These are phyloP conservation scores for Myotis lucifugus DNA, from an alignment of 2,113 vertebrate genomes.

Conservation along the genomic window DNA sequence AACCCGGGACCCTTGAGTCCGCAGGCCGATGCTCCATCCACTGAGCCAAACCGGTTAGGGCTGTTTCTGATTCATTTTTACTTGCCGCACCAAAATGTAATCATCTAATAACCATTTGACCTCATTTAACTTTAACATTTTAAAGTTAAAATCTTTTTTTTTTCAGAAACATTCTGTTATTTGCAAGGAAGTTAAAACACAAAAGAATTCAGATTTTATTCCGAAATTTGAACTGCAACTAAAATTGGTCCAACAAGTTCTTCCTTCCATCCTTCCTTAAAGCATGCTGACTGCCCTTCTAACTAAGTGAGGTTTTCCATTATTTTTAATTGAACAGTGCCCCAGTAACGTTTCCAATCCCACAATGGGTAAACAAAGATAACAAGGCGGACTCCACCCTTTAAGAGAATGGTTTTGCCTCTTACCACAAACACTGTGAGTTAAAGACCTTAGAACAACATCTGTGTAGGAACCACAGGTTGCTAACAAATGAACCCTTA, in stretches of 20 bases:
- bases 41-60: too few species aligned
- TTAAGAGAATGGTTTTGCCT: slow-evolving; percentile 33
- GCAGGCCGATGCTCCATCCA: too few species aligned
- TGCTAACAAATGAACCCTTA: slow-evolving; percentile 42
- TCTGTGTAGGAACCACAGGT: slow-evolving; percentile 39
- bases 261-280: slow-evolving; percentile 5
- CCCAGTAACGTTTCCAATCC: slow-evolving; percentile 55
- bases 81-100: slow-evolving; percentile 13
- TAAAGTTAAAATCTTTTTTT: slow-evolving; percentile 8
- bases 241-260: slow-evolving; percentile 21
- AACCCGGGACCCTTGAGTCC: too few species aligned
- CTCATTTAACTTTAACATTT: background rate
- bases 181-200: background rate
- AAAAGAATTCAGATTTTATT: slow-evolving; percentile 45
- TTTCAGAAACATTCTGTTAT: slow-evolving; percentile 25
- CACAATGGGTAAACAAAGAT: slow-evolving; percentile 61
- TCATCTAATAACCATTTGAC: background rate
- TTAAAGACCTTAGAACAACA: background rate
- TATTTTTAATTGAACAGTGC: slow-evolving; percentile 58
- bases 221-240: slow-evolving; percentile 52
- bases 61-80: background rate
- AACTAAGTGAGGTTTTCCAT: slow-evolving; percentile 51
- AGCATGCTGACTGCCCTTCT: slow-evolving; percentile 18
- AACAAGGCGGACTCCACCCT: slow-evolving; percentile 37
- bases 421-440: slow-evolving; percentile 16